A percentile compares a stretch with the other conserved stretches of the same genome.
Evolutionary conservation across 2,113 vertebrate genomes (phyloP).

Genomic region (Garra rufa): DNA sequence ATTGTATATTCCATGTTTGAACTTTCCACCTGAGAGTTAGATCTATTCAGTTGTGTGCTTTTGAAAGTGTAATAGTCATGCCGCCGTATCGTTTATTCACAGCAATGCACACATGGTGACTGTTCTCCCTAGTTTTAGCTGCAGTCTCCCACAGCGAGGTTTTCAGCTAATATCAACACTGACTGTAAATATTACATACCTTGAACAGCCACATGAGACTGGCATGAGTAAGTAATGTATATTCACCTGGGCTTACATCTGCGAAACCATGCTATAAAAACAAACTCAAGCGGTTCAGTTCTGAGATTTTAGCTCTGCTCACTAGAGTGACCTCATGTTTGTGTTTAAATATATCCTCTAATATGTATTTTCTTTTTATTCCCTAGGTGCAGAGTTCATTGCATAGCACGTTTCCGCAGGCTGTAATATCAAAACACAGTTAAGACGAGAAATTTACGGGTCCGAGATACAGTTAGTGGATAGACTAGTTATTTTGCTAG

Average conservation of each 20-base stretch:
- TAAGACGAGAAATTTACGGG: conserved; percentile 29
- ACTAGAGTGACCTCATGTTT: conserved; percentile 56
- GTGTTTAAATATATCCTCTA: conserved; percentile 49
- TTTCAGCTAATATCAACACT: conserved; percentile 34
- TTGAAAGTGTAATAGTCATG: background rate
- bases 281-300: conserved; percentile 35
- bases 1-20: background rate
- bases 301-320: conserved; percentile 38
- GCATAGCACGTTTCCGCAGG: conserved; percentile 31
- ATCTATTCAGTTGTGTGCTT: background rate
- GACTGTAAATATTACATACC: conserved; percentile 22
- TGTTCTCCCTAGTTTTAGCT: background rate
- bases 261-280: conserved; percentile 47
- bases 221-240: conserved; percentile 37
- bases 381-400: conserved; percentile 29
- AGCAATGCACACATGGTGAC: background rate
- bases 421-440: conserved; percentile 40
- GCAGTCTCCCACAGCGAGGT: background rate
- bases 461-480: conserved; percentile 13
- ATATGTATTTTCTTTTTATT: conserved; percentile 49
- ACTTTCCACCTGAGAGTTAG: background rate
- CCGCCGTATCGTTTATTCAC: background rate
- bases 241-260: conserved; percentile 45
- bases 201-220: conserved; percentile 10
- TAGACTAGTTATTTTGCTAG: background rate